phyloP scores from a whole-genome alignment of 2,113 vertebrate species.

The Halcyon malimbica region DNA sequence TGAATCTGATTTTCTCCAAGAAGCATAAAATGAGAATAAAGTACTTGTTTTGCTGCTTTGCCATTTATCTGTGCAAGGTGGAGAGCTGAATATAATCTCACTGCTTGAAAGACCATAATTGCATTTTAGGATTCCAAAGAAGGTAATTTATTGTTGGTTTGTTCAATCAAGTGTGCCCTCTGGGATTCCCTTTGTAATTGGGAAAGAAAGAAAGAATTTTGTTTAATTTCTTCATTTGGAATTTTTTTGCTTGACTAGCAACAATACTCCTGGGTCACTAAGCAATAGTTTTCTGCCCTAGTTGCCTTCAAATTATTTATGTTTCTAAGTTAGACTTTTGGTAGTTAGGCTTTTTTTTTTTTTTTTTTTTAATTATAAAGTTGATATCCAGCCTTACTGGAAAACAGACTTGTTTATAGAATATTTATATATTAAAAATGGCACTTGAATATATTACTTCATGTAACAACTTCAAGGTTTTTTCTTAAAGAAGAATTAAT shows the following conservation, averaged over 20 bases:
- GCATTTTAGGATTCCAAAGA: neutral
- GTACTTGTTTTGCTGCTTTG: neutral
- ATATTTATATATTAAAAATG: neutral
- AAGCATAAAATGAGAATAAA: neutral
- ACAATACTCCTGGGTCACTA: neutral
- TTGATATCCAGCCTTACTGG: neutral
- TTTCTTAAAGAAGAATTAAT: neutral
- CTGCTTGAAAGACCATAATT: neutral
- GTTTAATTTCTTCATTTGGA: conserved; percentile 23
- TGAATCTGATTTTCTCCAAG: neutral
- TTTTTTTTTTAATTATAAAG: neutral
- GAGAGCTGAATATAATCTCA: neutral
- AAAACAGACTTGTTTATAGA: neutral
- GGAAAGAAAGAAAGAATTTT: conserved; percentile 1
- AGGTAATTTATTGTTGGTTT: neutral
- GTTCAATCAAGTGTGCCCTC: neutral
- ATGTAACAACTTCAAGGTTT: neutral
- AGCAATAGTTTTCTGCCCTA: conserved; percentile 18
- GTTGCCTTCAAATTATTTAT: neutral
- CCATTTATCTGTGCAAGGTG: neutral
- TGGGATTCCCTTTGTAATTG: neutral
- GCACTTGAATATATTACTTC: neutral
- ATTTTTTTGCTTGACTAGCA: conserved; percentile 16
- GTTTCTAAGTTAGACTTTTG: neutral
- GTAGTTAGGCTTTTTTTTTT: neutral